Percentiles rank a stretch among this genome's conserved stretches.
Conservation (phyloP, 35 echinoderm and acorn worm genomes). For the Apostichopus parvimensis region DNA sequence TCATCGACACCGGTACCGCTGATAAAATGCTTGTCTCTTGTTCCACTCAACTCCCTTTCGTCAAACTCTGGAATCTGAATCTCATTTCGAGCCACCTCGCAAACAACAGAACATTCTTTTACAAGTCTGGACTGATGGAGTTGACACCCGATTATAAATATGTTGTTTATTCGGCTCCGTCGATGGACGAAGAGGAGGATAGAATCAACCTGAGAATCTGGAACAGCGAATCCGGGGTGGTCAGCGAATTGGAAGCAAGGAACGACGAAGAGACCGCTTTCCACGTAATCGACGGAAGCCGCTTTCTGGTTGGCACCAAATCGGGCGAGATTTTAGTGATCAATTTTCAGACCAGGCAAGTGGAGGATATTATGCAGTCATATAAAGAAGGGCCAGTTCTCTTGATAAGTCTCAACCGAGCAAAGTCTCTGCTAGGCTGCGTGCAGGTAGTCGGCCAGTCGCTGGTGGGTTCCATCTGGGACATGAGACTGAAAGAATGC, state of each 20-base stretch:
- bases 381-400: background rate
- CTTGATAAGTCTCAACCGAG: background rate
- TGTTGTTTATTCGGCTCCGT: slow-evolving; percentile 1
- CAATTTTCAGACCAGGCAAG: background rate
- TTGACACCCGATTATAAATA: slow-evolving; percentile 1
- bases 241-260: slow-evolving; percentile 6
- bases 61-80: slow-evolving; percentile 43
- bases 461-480: background rate
- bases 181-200: background rate
- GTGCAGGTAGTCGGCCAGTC: background rate
- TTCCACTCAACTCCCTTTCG: background rate
- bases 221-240: background rate
- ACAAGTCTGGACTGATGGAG: slow-evolving; percentile 24
- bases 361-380: background rate
- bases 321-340: background rate
- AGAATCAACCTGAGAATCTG: slow-evolving; percentile 7
- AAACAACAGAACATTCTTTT: slow-evolving; percentile 39
- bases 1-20: background rate
- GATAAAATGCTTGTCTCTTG: slow-evolving; percentile 23
- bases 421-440: background rate
- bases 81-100: slow-evolving; percentile 8
- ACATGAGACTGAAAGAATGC: background rate
- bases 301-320: background rate
- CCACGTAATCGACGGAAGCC: background rate
- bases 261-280: slow-evolving; percentile 2